A percentile compares a stretch with the other conserved stretches of the same genome.
Conservation (phyloP, 2,113 vertebrate species). For the Sphyrna mokarran region DNA sequence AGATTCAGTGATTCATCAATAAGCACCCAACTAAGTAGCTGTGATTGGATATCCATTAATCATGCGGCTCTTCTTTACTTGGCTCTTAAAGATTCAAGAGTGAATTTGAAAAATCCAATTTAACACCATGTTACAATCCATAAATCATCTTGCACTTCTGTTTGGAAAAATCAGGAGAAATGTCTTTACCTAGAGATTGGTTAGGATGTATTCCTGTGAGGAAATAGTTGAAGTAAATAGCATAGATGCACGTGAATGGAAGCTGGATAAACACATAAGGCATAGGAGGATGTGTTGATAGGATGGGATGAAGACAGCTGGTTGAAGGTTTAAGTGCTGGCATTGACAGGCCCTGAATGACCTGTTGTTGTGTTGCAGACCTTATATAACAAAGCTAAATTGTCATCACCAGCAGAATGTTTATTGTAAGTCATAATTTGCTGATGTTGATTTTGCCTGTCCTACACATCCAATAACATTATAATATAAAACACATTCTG, state of each 20-base stretch:
- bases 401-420: not conserved
- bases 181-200: not conserved
- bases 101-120: not conserved
- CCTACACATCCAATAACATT: not conserved
- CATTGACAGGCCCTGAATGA: not conserved
- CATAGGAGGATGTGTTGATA: not conserved
- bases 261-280: not conserved
- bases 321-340: not conserved
- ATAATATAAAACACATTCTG: conserved; percentile 21
- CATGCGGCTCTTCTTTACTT: not conserved
- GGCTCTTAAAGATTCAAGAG: not conserved
- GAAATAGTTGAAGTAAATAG: not conserved
- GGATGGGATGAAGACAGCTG: not conserved
- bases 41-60: not conserved
- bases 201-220: not conserved
- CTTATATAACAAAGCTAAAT: not conserved
- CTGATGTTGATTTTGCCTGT: not conserved
- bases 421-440: not conserved
- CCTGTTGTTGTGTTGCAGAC: not conserved
- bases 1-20: not conserved
- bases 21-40: not conserved
- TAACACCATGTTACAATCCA: not conserved
- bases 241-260: not conserved
- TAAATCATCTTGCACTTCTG: not conserved
- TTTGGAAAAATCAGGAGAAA: not conserved